Conservation (phyloP, 2,113 vertebrate genomes). For the Paradisaea rubra region DNA sequence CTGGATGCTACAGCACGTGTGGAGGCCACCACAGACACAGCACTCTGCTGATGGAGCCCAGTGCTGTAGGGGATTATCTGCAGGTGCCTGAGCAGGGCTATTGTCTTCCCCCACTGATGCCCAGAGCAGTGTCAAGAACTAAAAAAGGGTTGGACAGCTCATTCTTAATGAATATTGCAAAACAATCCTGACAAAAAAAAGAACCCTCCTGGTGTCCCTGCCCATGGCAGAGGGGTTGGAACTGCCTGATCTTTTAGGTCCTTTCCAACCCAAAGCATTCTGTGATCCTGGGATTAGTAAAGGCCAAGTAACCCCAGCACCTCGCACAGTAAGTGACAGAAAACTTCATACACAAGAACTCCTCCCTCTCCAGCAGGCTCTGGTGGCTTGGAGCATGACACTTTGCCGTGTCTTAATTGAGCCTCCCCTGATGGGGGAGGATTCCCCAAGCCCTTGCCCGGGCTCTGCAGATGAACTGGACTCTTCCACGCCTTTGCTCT, state of each 20-base stretch:
- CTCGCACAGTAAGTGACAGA: not conserved
- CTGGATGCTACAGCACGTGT: not conserved
- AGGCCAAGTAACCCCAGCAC: not conserved
- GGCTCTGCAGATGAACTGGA: no score
- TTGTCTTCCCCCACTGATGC: not conserved
- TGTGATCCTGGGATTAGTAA: not conserved
- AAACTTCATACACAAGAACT: not conserved
- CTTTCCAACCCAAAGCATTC: not conserved
- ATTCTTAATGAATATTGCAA: not conserved
- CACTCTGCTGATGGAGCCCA: not conserved
- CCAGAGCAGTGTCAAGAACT: not conserved
- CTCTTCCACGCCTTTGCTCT: no score
- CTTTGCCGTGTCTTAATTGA: no score
- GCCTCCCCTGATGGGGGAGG: no score
- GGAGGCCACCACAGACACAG: not conserved
- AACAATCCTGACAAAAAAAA: not conserved
- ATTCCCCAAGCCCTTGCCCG: no score
- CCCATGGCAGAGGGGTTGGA: not conserved
- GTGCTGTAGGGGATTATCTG: not conserved
- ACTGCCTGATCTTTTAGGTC: not conserved
- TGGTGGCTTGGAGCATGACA: not conserved
- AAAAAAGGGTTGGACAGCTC: not conserved
- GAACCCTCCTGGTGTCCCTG: rapidly evolving
- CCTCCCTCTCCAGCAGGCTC: not conserved
- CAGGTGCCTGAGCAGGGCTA: not conserved